These are phyloP conservation scores for Andinoacara biseriatus DNA, from an alignment of 2,113 vertebrate genomes.

Conservation along the genomic window DNA sequence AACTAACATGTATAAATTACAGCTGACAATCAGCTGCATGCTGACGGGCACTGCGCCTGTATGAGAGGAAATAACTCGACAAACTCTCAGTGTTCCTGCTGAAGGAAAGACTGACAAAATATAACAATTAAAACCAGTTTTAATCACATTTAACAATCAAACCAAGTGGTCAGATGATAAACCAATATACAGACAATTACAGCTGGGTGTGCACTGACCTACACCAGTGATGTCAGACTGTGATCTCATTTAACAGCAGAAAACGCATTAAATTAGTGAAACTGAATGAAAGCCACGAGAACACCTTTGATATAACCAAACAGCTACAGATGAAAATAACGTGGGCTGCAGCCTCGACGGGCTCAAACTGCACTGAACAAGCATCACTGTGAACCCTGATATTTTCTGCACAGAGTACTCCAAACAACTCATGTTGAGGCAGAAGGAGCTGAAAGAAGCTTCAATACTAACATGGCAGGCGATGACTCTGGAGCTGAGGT, in stretches of 20 bases:
- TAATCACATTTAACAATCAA: neutral
- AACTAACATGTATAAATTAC: neutral
- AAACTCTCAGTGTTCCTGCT: neutral
- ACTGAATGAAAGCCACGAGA: neutral
- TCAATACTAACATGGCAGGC: conserved; percentile 91
- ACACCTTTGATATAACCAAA: neutral
- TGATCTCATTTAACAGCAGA: neutral
- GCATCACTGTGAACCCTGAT: neutral
- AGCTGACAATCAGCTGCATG: neutral
- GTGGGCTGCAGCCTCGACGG: neutral
- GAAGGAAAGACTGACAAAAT: neutral
- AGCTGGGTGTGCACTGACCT: neutral
- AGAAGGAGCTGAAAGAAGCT: rapidly evolving
- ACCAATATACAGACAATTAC: neutral
- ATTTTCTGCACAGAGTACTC: neutral
- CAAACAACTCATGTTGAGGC: neutral
- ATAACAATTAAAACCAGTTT: neutral
- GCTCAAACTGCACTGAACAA: neutral
- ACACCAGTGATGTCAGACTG: neutral
- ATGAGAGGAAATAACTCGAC: neutral
- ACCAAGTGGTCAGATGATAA: neutral
- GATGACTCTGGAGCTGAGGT: conserved; percentile 83
- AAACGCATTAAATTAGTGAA: neutral
- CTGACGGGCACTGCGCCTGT: neutral
- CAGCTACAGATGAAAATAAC: neutral